Base-by-base conservation (phyloP, 1,140 invertebrate species). In the Phymastichus coffea region DNA sequence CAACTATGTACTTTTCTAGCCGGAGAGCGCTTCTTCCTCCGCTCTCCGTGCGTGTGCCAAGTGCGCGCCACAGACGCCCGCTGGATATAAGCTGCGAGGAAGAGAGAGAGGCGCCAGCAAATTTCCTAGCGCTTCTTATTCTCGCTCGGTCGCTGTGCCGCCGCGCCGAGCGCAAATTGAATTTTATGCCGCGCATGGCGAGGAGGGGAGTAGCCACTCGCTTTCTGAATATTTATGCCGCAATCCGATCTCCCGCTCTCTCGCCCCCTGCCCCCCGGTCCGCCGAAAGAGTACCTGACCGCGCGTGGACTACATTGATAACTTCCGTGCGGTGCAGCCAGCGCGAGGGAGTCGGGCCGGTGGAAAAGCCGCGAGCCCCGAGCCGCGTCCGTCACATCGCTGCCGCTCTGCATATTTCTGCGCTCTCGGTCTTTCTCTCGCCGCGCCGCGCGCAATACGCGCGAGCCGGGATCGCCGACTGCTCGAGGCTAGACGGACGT, bases 301-400 rank as follows among this genome's bases (percentile, higher is more conserved):
- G n/a, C n/a, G n/a, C n/a, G n/a, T n/a, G n/a, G n/a, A n/a, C n/a
- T n/a, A n/a, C n/a, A n/a, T n/a, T n/a, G n/a, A n/a, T n/a, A n/a
- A n/a, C n/a, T n/a, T n/a, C n/a, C n/a, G n/a, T n/a, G n/a, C n/a
- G n/a, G n/a, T n/a, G n/a, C n/a, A n/a, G n/a, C n/a, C n/a, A n/a
- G n/a, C n/a, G n/a, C n/a, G n/a, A n/a, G n/a, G n/a, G 37, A 51
- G 46, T 26, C 22, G 7, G 26, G 28, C 14, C 22, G 8, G 51
- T 43, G 66, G 60, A 63, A 68, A 55, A 23, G 12, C 8, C 3
- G 37, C 3, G 9, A 4, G 6, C n/a, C 33, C 14, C n/a, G 48
- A 22, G 28, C 51, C 33, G 25, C 28, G 46, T 40, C 64, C 48
- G 35, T 58, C 58, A 46, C 64, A 53, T 63, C 61, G 61, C 55